A percentile compares a stretch with the other conserved stretches of the same genome.
These are phyloP conservation scores for Zeus faber DNA, from an alignment of 2,113 vertebrate genomes.

Conservation along the genomic window DNA sequence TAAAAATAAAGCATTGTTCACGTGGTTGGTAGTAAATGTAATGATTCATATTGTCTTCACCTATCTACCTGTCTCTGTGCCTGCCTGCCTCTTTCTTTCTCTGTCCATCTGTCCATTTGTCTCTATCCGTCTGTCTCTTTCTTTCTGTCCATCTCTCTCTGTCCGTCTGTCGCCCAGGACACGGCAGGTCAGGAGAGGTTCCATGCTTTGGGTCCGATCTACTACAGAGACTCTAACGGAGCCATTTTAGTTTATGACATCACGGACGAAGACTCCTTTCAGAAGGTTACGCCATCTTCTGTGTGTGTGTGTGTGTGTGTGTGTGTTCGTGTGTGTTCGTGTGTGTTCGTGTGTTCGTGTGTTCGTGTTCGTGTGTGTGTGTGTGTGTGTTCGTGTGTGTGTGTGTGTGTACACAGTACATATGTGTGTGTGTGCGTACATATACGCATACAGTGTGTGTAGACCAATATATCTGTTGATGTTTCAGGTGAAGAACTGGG, in stretches of 20 bases:
- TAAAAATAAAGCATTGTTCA: no score
- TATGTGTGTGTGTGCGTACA: not conserved
- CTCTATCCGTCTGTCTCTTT: not conserved
- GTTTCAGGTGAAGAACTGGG: constrained; percentile 97
- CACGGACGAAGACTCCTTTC: constrained; percentile 98
- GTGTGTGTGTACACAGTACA: no score
- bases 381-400: no score
- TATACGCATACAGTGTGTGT: no score
- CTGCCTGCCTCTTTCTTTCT: not conserved
- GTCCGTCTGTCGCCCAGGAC: constrained; percentile 75
- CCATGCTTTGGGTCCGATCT: constrained; percentile 95
- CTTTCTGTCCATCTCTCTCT: not conserved
- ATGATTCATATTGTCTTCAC: no score
- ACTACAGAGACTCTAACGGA: constrained; percentile 99
- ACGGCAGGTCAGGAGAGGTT: constrained; percentile 98
- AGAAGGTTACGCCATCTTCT: constrained; percentile 95
- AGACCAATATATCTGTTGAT: not conserved
- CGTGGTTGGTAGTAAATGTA: no score
- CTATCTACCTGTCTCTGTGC: not conserved
- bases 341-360: no score
- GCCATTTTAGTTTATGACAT: constrained; percentile 97
- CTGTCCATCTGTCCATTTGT: not conserved
- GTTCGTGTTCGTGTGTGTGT: no score
- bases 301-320: no score
- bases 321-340: no score